Base-by-base conservation (phyloP, 2,797 vertebrate genomes). In the Sylvilagus floridanus region DNA sequence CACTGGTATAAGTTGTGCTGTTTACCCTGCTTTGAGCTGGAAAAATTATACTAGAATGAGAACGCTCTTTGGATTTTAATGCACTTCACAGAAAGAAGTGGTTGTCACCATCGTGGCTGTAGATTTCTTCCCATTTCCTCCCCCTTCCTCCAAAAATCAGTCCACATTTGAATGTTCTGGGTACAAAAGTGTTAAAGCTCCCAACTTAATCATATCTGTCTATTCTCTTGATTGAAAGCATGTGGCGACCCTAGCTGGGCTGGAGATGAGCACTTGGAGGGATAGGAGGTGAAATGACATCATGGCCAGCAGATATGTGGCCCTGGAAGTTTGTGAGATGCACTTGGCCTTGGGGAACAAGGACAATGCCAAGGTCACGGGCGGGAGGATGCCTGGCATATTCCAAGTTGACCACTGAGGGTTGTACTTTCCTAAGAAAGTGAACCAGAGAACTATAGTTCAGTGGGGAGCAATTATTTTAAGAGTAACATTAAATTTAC, bases 391-490 rank as follows among this genome's bases (percentile, higher is more conserved):
- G 12, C 22, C 19, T 14, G 28, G 26, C 9, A 3, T 35, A 12
- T 28, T 83, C 85, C 57, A n/a, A 95, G 93, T 63, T 26, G 82
- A 85, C 47, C 82, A 52, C 10, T 11, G 10, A 73, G 77, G 54
- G 47, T 57, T 87, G 57, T 24, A 68, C 1, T 30, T 73, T 95
- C 52, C 52, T 95, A 79, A 87, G 88, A 96, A 91, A 88, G 63
- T 35, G 57, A 85, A 88, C 60, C 17, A 0, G 24, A 93, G 88
- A 84, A 89, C 21, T 88, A 47, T 13, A 83, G 54, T 96, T 97
- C 78, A 89, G 37, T 28, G 76, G 54, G 76, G 54, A 81, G 16
- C 77, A 93, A 83, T 93, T 82, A n/a, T 42, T 37, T 78, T 37
- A 81, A 14, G 14, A 10, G 32, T n/a, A 54, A 72, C 28, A 65